Evolutionary conservation across 1,140 invertebrate species (phyloP), one percentile per base, ranked within the genome.

Genomic region (Pararge aegeria): DNA sequence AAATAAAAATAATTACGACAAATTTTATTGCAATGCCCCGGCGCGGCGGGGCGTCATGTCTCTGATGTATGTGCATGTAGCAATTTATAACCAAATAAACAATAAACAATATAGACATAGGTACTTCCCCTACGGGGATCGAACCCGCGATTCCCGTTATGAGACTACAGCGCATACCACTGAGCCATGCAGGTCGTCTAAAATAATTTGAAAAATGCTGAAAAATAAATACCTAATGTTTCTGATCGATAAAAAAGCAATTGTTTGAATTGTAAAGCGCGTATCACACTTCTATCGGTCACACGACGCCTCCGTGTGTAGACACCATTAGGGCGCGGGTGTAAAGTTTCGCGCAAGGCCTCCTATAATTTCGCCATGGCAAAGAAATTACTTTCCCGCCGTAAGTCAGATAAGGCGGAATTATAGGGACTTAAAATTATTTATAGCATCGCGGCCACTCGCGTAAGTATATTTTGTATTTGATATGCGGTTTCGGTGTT

Each of bases 351-450:
- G 55, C 72, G 64, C 68, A 40, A 27, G 55, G 62, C 55, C 63
- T 74, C 62, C 72, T 78, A 81, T 81, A 81, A 81, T 79, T 81
- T 79, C 55, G 67, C 69, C 64, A 66, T 63, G 66, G 69, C 62
- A 78, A 79, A 79, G 79, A 82, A 81, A 79, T 79, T 74, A 70
- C 78, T 56, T 77, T 73, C 71, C 58, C 64, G 55, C 59, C 56
- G 40, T 69, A 61, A 58, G 66, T 60, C 69, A 72, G 79, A 82
- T 79, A 82, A 76, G 72, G 68, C 37, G 70, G 66, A 79, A 79
- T 79, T 79, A 75, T 79, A 79, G 68, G 70, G 68, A 78, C 68
- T 78, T 78, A 68, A 74, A 66, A 77, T 79, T 79, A 82, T 79
- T 79, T 78, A 80, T 69, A 20, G 55, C 54, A 15, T 52, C 46